Conservation (phyloP, 2,113 vertebrate genomes). For the Cyprinodon variegatus region DNA sequence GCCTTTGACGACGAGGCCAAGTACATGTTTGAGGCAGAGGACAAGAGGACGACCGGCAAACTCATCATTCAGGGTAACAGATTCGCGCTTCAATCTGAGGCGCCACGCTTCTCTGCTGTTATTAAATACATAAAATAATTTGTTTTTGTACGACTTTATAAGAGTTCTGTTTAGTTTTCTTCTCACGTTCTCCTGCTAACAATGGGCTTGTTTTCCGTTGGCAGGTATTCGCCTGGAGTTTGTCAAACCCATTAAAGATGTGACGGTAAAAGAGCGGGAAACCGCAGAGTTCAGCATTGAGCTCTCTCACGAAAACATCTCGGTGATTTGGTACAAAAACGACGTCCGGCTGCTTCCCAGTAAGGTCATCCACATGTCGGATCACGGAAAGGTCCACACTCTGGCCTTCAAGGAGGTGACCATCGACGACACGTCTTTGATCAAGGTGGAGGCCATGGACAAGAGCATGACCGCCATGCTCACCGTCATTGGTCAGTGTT, state of each 20-base stretch:
- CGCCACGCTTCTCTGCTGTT: too few species aligned
- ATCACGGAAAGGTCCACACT: constrained; percentile 87
- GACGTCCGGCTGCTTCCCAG: constrained; percentile 91
- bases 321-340: constrained; percentile 94
- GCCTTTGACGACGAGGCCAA: constrained; percentile 96
- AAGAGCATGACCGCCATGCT: constrained; percentile 91
- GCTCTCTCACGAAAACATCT: constrained; percentile 93
- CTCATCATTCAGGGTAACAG: constrained; percentile 90
- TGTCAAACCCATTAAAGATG: constrained; percentile 91
- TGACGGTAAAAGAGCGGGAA: constrained; percentile 96
- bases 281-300: constrained; percentile 93
- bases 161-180: too few species aligned
- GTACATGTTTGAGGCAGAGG: constrained; percentile 96
- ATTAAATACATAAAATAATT: too few species aligned
- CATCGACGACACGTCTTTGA: constrained; percentile 95
- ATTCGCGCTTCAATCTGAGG: too few species aligned
- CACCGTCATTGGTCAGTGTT: constrained; percentile 87
- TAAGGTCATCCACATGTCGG: constrained; percentile 89
- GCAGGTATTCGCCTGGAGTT: constrained; percentile 96
- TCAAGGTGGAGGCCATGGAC: constrained; percentile 93
- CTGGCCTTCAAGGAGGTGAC: constrained; percentile 92
- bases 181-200: too few species aligned
- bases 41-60: constrained; percentile 89
- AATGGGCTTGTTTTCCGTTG: background rate
- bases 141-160: too few species aligned